Conservation (phyloP, 2,113 vertebrate genomes). For the Phaethon lepturus region DNA sequence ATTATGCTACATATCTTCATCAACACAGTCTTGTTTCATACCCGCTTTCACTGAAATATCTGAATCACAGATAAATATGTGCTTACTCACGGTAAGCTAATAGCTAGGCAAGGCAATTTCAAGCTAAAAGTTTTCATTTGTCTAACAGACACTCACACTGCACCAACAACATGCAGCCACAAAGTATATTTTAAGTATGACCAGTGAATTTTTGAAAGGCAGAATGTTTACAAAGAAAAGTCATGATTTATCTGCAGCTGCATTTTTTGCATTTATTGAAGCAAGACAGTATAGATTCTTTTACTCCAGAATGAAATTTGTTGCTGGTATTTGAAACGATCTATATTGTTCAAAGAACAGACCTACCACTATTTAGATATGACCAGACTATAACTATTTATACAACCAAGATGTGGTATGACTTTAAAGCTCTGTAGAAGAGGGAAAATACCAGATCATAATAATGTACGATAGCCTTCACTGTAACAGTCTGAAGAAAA, state of each 20-base stretch:
- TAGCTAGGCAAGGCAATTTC: neutral
- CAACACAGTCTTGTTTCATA: neutral
- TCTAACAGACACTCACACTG: neutral
- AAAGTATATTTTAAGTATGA: neutral
- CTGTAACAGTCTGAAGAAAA: conserved; percentile 39
- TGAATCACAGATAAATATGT: neutral
- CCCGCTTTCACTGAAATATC: neutral
- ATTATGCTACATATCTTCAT: neutral
- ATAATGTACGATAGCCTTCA: conserved; percentile 7
- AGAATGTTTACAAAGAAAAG: neutral
- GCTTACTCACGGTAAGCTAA: neutral
- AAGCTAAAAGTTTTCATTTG: neutral
- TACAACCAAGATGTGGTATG: neutral
- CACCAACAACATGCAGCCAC: neutral
- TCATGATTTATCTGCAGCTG: neutral
- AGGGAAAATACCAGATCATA: conserved; percentile 10
- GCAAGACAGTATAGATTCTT: neutral
- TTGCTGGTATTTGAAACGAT: neutral
- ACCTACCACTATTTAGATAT: neutral
- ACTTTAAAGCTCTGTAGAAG: conserved; percentile 16
- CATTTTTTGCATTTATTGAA: neutral
- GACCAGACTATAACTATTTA: neutral
- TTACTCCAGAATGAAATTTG: neutral
- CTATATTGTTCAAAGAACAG: neutral
- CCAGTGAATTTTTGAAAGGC: neutral